A percentile compares a stretch with the other conserved stretches of the same genome.
These are phyloP conservation scores for Chauna torquata DNA, from an alignment of 2,113 vertebrate genomes.

Conservation along the genomic window DNA sequence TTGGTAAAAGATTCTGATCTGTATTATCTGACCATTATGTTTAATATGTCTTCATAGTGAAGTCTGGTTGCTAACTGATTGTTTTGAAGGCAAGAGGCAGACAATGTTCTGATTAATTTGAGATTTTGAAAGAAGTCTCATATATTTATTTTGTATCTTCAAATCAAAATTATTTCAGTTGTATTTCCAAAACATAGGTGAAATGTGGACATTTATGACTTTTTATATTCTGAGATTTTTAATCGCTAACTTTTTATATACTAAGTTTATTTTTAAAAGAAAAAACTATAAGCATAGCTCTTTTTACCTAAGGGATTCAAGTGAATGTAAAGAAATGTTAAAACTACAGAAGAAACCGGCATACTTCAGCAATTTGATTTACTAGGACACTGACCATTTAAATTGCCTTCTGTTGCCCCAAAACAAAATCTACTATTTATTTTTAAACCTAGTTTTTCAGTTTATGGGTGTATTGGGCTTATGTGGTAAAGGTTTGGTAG, in stretches of 20 bases:
- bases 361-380: background rate
- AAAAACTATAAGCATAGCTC: background rate
- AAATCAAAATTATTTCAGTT: background rate
- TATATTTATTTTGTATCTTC: background rate
- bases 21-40: constrained; percentile 11
- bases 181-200: background rate
- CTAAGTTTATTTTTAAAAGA: background rate
- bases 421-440: background rate
- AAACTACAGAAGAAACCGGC: background rate
- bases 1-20: constrained; percentile 35
- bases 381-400: background rate
- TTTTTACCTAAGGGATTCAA: background rate
- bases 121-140: background rate
- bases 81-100: constrained; percentile 18
- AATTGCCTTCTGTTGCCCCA: background rate
- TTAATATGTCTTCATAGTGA: constrained; percentile 47
- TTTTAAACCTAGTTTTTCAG: background rate
- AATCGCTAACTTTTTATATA: background rate
- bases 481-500: no score
- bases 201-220: background rate
- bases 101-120: constrained; percentile 18
- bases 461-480: no score
- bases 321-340: background rate
- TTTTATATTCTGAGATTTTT: background rate
- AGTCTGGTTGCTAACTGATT: constrained; percentile 43